phyloP scores from a whole-genome alignment of 2,888 invertebrate species.

The Cephus rjabovi region DNA sequence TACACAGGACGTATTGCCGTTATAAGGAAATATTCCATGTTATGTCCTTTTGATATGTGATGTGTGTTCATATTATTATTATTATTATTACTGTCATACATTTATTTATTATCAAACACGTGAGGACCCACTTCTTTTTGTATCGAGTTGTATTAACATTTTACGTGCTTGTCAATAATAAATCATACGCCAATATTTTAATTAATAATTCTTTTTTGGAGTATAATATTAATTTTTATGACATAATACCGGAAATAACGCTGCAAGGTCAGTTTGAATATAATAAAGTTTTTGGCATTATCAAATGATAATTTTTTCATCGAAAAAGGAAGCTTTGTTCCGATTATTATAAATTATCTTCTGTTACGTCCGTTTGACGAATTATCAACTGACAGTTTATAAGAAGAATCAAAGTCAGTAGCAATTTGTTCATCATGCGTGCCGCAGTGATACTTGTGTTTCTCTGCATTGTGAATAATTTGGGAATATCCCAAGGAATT shows the following conservation, averaged over 20 bases:
- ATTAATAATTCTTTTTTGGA: not conserved
- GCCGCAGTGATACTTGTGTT: not conserved
- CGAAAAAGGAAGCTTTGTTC: not conserved
- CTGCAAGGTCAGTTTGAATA: not conserved
- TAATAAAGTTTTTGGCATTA: not conserved
- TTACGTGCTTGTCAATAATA: conserved; percentile 52
- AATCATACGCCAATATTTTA: conserved; percentile 20
- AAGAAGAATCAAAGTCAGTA: not conserved
- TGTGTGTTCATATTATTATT: conserved; percentile 47
- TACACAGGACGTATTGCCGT: not conserved
- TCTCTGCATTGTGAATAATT: not conserved
- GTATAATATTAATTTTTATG: not conserved
- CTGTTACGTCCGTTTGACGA: not conserved
- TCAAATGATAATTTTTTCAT: not conserved
- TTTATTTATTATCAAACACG: conserved; percentile 40
- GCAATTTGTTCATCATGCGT: not conserved
- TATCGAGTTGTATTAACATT: conserved; percentile 45
- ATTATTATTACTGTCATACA: conserved; percentile 41
- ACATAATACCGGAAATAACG: not conserved
- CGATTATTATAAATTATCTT: not conserved
- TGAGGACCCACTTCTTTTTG: conserved; percentile 38
- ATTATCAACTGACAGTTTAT: not conserved
- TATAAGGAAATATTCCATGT: conserved; percentile 10
- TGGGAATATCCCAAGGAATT: not conserved
- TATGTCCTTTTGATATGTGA: conserved; percentile 39